Conservation (phyloP, 1,140 invertebrate genomes). For the Contarinia nasturtii region DNA sequence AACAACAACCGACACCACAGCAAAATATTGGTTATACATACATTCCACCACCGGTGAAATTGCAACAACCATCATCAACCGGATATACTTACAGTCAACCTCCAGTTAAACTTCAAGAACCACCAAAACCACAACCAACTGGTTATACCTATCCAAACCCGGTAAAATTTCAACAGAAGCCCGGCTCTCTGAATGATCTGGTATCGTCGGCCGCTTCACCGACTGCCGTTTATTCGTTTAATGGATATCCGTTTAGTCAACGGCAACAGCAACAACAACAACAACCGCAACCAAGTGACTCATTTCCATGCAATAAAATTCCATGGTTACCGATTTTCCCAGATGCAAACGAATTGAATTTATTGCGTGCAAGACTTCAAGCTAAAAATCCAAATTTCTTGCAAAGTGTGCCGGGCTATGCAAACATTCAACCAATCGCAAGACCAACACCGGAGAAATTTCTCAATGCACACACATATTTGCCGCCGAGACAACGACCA, state of each 20-base stretch:
- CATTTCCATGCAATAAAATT: constrained; percentile 51
- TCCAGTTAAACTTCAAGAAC: too few relatives aligned
- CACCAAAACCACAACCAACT: too few relatives aligned
- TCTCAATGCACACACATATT: constrained; percentile 1
- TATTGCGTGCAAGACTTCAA: constrained; percentile 10
- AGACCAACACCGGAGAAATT: constrained; percentile 7
- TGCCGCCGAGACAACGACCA: constrained; percentile 9
- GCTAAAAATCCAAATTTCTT: constrained; percentile 10
- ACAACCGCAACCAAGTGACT: constrained; percentile 26
- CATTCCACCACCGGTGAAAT: too few relatives aligned
- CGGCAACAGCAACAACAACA: background rate
- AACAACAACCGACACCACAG: too few relatives aligned
- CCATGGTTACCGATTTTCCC: constrained; percentile 50
- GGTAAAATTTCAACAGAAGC: too few relatives aligned
- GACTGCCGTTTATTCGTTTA: too few relatives aligned
- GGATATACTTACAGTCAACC: too few relatives aligned
- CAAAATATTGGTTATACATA: too few relatives aligned
- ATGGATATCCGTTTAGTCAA: background rate
- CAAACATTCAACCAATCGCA: constrained; percentile 10
- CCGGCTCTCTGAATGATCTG: too few relatives aligned
- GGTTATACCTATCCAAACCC: too few relatives aligned
- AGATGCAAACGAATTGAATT: constrained; percentile 19
- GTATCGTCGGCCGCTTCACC: too few relatives aligned
- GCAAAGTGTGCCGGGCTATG: constrained; percentile 5
- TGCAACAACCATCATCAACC: too few relatives aligned